These are phyloP conservation scores for Chloromyia formosa DNA, from an alignment of 2,888 invertebrate genomes.

Conservation along the genomic window DNA sequence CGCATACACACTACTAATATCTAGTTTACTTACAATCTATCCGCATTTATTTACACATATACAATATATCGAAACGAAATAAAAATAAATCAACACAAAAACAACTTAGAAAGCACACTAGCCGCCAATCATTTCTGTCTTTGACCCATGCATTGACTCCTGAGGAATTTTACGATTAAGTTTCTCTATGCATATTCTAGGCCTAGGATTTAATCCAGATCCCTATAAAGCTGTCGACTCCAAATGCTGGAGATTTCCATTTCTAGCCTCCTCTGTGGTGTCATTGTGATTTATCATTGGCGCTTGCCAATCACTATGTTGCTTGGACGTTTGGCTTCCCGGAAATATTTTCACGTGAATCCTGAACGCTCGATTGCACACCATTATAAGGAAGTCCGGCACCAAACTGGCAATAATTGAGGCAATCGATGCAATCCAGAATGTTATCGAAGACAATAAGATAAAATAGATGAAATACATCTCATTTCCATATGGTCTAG, in stretches of 20 bases:
- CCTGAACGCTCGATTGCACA: constrained; percentile 51
- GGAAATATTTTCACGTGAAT: constrained; percentile 58
- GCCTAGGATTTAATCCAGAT: too few species aligned
- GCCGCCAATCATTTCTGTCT: too few species aligned
- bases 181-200: too few species aligned
- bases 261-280: neutral
- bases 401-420: constrained; percentile 66
- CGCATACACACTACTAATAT: too few species aligned
- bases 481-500: constrained; percentile 65
- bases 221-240: constrained; percentile 26
- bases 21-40: too few species aligned
- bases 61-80: too few species aligned
- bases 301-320: neutral
- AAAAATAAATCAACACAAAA: too few species aligned
- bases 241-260: constrained; percentile 4
- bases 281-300: constrained; percentile 25
- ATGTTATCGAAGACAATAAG: constrained; percentile 68
- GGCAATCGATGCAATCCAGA: constrained; percentile 70
- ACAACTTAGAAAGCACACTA: too few species aligned
- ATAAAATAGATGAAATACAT: constrained; percentile 71
- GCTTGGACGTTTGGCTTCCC: constrained; percentile 48
- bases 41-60: too few species aligned
- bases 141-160: too few species aligned
- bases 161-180: too few species aligned
- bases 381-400: constrained; percentile 67